Evolutionary conservation across 2,888 invertebrate species (phyloP), one percentile per base, ranked within the genome.

Genomic region (Oegoconia quadripuncta): DNA sequence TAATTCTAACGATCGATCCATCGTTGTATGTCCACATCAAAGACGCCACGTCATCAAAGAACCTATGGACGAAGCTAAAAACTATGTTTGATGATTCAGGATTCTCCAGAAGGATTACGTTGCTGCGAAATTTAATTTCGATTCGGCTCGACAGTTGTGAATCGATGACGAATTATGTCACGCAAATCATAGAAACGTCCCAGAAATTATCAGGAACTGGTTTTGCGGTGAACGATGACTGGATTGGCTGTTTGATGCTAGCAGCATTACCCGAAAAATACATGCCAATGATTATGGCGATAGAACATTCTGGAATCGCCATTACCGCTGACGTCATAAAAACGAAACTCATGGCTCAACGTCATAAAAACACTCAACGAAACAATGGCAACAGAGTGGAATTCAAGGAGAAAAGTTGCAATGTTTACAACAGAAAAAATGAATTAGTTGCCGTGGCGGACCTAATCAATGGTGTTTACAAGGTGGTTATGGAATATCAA

Each of bases 241-340:
- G 38, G 33, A 12, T 48, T n/a, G 55, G 42, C 20, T 49, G 40
- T 7, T 26, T 50, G 25, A 17, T 55, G 22, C 38, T 51, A 28
- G 50, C 49, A 6, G 49, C 49, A 34, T 40, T 55, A 29, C 32
- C 45, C 18, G 46, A 56, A 41, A 42, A 41, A 26, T 52, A 36
- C 37, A 36, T 38, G 2, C 49, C 47, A 0, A 51, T 52, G 50
- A 48, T 54, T n/a, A 50, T 50, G 48, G 54, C 50, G 11, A 44
- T 49, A 6, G 47, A 54, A 29, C 45, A 46, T 34, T 48, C 37
- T 3, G 43, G 48, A 1, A 42, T 45, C 2, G 3, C 12, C 9
- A 28, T 44, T 3, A 42, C 27, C 3, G 25, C 38, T 2, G 42
- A 45, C 29, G 28, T 25, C 29, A 41, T 50, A 8, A 42, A 41